Evolutionary conservation across 2,113 vertebrate genomes (phyloP).

Genomic region (Connochaetes taurinus): DNA sequence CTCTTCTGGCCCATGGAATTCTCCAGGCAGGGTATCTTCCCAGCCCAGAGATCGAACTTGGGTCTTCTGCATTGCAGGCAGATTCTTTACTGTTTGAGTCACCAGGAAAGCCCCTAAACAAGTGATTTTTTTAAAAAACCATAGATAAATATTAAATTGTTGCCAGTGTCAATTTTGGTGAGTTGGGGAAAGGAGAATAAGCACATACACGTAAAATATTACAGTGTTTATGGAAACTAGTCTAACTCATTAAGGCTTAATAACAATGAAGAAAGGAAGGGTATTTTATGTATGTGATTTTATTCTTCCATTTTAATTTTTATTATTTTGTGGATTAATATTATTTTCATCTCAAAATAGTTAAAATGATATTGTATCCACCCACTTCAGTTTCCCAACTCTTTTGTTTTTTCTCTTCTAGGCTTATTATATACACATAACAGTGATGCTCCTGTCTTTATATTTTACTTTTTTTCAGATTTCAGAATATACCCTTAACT

Average conservation of each 20-base stretch:
- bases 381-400: neutral
- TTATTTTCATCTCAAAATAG: neutral
- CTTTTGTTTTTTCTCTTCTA: neutral
- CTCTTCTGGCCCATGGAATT: neutral
- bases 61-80: neutral
- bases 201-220: neutral
- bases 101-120: neutral
- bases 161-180: neutral
- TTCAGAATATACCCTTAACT: neutral
- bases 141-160: neutral
- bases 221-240: neutral
- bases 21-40: neutral
- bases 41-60: accelerated
- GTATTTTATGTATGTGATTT: neutral
- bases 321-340: neutral
- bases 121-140: neutral
- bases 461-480: neutral
- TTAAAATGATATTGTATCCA: neutral
- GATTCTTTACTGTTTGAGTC: neutral
- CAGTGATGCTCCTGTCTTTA: neutral
- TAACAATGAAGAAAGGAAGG: neutral
- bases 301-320: neutral
- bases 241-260: neutral
- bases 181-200: neutral
- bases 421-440: neutral